Evolutionary conservation across 1,140 invertebrate species (phyloP), one percentile per base, ranked within the genome.

Genomic region (Holcopasites calliopsidis): DNA sequence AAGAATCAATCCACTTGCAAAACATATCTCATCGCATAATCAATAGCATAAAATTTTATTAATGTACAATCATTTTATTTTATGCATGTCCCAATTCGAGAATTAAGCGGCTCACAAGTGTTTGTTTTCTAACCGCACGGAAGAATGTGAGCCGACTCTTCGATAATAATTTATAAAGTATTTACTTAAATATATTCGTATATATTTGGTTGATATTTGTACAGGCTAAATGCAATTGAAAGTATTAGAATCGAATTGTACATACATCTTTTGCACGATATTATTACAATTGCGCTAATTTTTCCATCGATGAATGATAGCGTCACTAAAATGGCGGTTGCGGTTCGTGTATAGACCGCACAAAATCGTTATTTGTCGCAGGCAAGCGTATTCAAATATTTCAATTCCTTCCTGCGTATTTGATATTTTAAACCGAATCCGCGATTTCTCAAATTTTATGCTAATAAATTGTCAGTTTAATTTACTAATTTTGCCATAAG

Each of bases 271-370:
- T n/a, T n/a, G n/a, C n/a, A n/a, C n/a, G n/a, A n/a, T n/a, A n/a
- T n/a, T n/a, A n/a, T 58, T 26, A 3, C 3, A 26, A n/a, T n/a
- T n/a, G n/a, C 1, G 11, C 18, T n/a, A n/a, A 21, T 31, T 42
- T 35, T 50, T 62, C 38, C 21, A 21, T 21, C 13, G 11, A 35
- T 47, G n/a, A 16, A 11, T 47, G 44, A 11, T 60, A 62, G 60
- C 50, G 50, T 75, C 42, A 13, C n/a, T 50, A 61, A 65, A 69
- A 52, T 82, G 76, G 82, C 80, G 76, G 55, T 52, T 68, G 58
- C 68, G 52, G 79, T 83, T 79, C 62, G 52, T 62, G 50, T 55
- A 69, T 11, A 31, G 54, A 54, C 49, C 50, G 16, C 26, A 47
- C 13, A 52, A 64, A 69, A 79, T 79, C 61, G 47, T 79, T 83